Conservation (phyloP, 37 sponge, comb jelly and placozoan genomes). For the Axinella damicornis region DNA sequence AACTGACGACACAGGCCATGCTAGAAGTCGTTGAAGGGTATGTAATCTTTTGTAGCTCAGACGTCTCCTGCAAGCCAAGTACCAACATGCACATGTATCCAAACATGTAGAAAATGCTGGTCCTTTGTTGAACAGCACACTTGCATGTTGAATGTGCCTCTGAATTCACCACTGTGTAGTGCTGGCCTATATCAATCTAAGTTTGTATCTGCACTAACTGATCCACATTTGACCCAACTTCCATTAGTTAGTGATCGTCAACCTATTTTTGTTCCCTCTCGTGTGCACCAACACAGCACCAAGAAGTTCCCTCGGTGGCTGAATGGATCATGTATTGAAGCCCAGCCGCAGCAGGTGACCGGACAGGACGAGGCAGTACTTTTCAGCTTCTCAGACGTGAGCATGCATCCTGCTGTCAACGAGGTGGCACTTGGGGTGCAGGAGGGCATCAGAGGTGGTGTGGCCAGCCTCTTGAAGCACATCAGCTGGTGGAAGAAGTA, state of each 20-base stretch:
- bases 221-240: too few species aligned
- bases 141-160: too few species aligned
- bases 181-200: too few species aligned
- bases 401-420: constrained; percentile 65
- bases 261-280: too few species aligned
- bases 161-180: too few species aligned
- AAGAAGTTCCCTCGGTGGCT: constrained; percentile 93
- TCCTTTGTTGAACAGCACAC: too few species aligned
- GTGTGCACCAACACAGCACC: constrained; percentile 50
- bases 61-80: too few species aligned
- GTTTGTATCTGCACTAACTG: too few species aligned
- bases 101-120: not conserved
- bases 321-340: constrained; percentile 93
- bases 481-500: constrained; percentile 86
- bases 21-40: constrained; percentile 82
- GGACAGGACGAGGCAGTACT: constrained; percentile 88
- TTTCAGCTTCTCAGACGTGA: constrained; percentile 94
- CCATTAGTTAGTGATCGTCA: too few species aligned
- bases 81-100: not conserved
- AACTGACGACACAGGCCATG: constrained; percentile 65
- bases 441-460: constrained; percentile 63
- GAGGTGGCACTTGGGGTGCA: constrained; percentile 68
- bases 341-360: constrained; percentile 81
- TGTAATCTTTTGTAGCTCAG: not conserved
- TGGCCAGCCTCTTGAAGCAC: constrained; percentile 42